A percentile compares a stretch with the other conserved stretches of the same genome.
phyloP scores from a whole-genome alignment of 2,888 invertebrate species.

The Agrotis exclamationis region DNA sequence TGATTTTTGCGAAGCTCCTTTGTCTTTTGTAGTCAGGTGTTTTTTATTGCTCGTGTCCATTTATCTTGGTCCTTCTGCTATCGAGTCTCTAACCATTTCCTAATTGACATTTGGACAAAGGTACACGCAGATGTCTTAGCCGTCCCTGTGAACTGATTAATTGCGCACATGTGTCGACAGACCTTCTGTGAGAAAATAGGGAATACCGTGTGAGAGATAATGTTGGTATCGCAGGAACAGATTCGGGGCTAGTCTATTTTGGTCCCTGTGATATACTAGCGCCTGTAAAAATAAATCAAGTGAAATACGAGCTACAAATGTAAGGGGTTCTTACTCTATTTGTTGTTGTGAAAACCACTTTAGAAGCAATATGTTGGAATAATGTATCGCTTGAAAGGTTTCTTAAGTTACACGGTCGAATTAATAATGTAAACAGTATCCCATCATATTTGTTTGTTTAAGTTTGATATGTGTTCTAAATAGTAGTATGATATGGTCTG shows the following conservation, averaged over 20 bases:
- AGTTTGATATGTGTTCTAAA: slow-evolving; percentile 20
- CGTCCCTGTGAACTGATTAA: slow-evolving; percentile 74
- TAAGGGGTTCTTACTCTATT: slow-evolving; percentile 53
- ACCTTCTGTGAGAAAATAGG: slow-evolving; percentile 83
- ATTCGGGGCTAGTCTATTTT: slow-evolving; percentile 64
- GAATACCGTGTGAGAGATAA: slow-evolving; percentile 72
- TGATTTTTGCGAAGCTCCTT: slow-evolving; percentile 29
- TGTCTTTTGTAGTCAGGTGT: slow-evolving; percentile 23
- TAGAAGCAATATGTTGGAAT: slow-evolving; percentile 55
- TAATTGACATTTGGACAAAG: slow-evolving; percentile 72
- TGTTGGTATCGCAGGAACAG: slow-evolving; percentile 65
- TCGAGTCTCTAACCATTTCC: slow-evolving; percentile 45
- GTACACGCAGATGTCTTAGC: slow-evolving; percentile 67
- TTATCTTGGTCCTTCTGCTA: slow-evolving; percentile 49
- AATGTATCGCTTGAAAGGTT: slow-evolving; percentile 53
- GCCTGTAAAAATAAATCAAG: slow-evolving; percentile 63
- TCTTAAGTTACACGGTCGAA: slow-evolving; percentile 44
- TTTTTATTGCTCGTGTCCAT: slow-evolving; percentile 39
- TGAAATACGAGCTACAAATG: slow-evolving; percentile 64
- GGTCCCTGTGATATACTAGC: slow-evolving; percentile 63
- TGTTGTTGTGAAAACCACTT: slow-evolving; percentile 63
- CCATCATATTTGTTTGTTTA: slow-evolving; percentile 40
- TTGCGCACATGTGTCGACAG: slow-evolving; percentile 82
- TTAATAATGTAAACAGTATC: slow-evolving; percentile 47
- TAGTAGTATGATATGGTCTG: no score